Evolutionary conservation across 2,113 vertebrate species (phyloP).

Genomic region (Bambusicola thoracicus): DNA sequence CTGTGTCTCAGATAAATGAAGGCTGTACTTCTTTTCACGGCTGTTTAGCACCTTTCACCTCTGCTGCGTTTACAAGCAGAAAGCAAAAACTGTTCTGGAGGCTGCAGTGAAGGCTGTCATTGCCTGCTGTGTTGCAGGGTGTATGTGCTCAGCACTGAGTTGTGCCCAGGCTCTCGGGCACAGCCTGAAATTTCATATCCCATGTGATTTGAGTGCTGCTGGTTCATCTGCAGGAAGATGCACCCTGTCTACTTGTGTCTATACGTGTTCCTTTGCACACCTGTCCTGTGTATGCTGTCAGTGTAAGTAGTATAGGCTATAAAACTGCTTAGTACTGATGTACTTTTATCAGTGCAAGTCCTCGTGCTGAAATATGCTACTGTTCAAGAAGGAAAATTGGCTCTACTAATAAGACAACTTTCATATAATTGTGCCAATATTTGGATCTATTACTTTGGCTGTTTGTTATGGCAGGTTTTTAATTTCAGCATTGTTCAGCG

Average conservation of each 20-base stretch:
- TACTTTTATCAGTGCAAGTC: background rate
- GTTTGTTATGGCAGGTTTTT: background rate
- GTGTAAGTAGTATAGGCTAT: background rate
- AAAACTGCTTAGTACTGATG: background rate
- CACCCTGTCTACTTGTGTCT: fast-evolving
- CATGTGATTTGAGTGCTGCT: background rate
- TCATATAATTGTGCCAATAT: background rate
- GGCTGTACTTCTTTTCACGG: background rate
- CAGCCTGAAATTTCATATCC: background rate
- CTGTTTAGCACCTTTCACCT: fast-evolving
- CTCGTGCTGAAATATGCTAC: background rate
- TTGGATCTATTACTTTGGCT: background rate
- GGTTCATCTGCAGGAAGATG: fast-evolving
- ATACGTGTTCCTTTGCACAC: fast-evolving
- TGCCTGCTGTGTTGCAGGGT: background rate
- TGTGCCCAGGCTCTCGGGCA: background rate
- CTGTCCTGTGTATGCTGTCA: background rate
- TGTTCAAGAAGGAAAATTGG: background rate
- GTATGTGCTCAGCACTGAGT: fast-evolving
- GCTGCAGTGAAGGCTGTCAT: background rate
- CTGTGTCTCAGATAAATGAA: background rate
- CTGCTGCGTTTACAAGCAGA: background rate
- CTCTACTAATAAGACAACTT: background rate
- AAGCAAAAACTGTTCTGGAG: background rate
- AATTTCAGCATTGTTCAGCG: background rate